A percentile compares a stretch with the other conserved stretches of the same genome.
These are phyloP conservation scores for Acleris sparsana DNA, from an alignment of 2,888 invertebrate genomes.

Conservation along the genomic window DNA sequence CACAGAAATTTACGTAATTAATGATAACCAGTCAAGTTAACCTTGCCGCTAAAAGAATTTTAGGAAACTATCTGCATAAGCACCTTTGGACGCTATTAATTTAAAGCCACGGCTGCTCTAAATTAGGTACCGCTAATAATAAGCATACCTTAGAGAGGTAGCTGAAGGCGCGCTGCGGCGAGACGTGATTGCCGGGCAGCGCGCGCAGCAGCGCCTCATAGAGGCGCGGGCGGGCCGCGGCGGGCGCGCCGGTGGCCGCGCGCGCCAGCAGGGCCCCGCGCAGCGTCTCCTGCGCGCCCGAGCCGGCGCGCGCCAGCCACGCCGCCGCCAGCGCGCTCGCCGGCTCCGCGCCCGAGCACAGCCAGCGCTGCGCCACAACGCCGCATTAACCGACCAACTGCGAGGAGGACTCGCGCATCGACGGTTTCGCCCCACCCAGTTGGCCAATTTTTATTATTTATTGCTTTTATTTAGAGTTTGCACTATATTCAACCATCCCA, in stretches of 20 bases:
- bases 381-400: neutral
- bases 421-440: neutral
- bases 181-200: constrained; percentile 28
- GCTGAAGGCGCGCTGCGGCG: constrained; percentile 62
- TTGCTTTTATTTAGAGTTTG: no score
- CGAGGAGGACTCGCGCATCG: neutral
- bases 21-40: no score
- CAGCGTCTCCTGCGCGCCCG: constrained; percentile 50
- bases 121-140: neutral
- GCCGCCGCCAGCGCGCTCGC: constrained; percentile 48
- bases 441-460: no score
- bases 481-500: no score
- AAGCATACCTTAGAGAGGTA: constrained; percentile 63
- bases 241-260: constrained; percentile 54
- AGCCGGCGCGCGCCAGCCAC: constrained; percentile 44
- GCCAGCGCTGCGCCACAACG: constrained; percentile 53
- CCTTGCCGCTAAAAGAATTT: no score
- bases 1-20: no score
- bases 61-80: no score
- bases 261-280: constrained; percentile 56
- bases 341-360: constrained; percentile 49
- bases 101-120: neutral
- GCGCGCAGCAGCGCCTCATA: constrained; percentile 56
- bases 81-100: no score
- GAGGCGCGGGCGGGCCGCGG: constrained; percentile 48